phyloP scores from a whole-genome alignment of 2,888 invertebrate species.

The Drosophila subquinaria region DNA sequence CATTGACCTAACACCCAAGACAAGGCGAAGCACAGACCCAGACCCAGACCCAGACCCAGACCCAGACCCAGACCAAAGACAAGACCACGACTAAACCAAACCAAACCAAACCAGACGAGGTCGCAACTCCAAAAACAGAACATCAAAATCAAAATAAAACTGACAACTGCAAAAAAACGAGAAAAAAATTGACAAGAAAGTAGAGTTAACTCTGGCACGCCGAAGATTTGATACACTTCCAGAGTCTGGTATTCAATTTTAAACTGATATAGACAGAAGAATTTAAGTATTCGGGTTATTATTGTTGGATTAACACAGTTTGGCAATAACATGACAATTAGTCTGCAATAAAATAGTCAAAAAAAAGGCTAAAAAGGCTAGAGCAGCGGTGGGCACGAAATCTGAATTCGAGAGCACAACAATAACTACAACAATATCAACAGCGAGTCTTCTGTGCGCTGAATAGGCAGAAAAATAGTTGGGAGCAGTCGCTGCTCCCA shows the following conservation, averaged over 20 bases:
- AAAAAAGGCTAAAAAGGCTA: no score
- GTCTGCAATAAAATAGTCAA: no score
- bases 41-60: slow-evolving; percentile 1
- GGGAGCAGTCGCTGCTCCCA: no score
- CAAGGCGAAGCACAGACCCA: slow-evolving; percentile 32
- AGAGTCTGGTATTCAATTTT: neutral
- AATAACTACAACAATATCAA: no score
- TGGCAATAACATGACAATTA: no score
- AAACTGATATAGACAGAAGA: no score
- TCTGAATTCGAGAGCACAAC: no score
- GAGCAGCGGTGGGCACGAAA: no score
- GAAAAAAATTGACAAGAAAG: neutral
- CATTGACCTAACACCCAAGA: slow-evolving; percentile 76
- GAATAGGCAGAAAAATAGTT: no score
- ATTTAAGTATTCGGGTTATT: no score
- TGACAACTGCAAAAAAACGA: slow-evolving; percentile 24
- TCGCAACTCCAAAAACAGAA: slow-evolving; percentile 25
- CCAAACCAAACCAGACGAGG: slow-evolving; percentile 24
- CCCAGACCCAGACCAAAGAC: neutral
- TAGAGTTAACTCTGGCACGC: neutral
- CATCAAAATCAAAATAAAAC: slow-evolving; percentile 54
- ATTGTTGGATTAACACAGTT: no score
- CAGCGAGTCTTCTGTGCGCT: no score
- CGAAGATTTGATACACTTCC: neutral
- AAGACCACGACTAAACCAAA: slow-evolving; percentile 8